phyloP scores from a whole-genome alignment of 2,797 vertebrate genomes.

The Hippopotamyrus pictus region DNA sequence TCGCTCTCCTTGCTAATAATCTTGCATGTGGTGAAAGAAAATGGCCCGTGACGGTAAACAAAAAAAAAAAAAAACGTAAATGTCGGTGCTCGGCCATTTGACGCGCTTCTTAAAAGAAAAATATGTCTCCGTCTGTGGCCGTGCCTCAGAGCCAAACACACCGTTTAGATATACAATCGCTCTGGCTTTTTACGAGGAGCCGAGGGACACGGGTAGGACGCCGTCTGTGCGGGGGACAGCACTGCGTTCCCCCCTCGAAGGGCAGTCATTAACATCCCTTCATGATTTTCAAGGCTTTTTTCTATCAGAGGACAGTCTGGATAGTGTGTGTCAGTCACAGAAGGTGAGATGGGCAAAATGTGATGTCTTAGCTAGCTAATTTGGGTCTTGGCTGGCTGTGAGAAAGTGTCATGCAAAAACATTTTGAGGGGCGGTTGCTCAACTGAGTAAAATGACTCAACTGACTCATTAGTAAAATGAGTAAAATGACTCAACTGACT shows the following conservation, averaged over 20 bases:
- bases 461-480: background rate
- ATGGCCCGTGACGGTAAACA: background rate
- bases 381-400: background rate
- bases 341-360: background rate
- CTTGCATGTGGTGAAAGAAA: background rate
- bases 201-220: slow-evolving; percentile 19
- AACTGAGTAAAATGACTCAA: background rate
- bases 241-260: slow-evolving; percentile 25
- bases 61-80: background rate
- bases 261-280: slow-evolving; percentile 36
- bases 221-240: slow-evolving; percentile 20
- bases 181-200: slow-evolving; percentile 27
- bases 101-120: slow-evolving; percentile 2
- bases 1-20: background rate
- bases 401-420: background rate
- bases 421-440: background rate
- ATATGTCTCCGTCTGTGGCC: background rate
- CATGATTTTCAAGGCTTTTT: slow-evolving; percentile 6
- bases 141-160: background rate
- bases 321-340: background rate
- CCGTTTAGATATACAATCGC: slow-evolving; percentile 30
- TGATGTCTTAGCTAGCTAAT: background rate
- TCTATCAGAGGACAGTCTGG: background rate
- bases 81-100: background rate
- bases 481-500: background rate